A percentile compares a stretch with the other conserved stretches of the same genome.
These are phyloP conservation scores for Phoenicopterus ruber DNA, from an alignment of 2,113 vertebrate genomes.

Conservation along the genomic window DNA sequence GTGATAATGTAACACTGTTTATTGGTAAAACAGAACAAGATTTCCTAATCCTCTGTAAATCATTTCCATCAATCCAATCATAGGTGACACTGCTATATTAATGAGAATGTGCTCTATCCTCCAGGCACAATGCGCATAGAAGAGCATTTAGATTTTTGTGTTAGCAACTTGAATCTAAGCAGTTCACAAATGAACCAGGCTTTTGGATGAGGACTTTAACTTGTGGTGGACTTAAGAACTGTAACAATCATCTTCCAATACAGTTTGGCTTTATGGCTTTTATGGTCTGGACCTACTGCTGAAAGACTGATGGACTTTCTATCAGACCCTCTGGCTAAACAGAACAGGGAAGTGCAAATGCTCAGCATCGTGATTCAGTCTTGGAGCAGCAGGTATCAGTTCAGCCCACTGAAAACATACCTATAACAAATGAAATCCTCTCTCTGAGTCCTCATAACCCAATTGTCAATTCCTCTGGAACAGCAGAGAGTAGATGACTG, in stretches of 20 bases:
- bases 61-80: slow-evolving; percentile 35
- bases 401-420: background rate
- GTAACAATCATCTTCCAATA: background rate
- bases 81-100: background rate
- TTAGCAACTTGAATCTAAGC: background rate
- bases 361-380: rapidly evolving
- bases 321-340: background rate
- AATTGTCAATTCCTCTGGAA: background rate
- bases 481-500: background rate
- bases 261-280: background rate
- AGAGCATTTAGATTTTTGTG: background rate
- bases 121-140: background rate
- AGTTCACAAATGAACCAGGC: background rate
- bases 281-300: background rate
- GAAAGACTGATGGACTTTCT: background rate
- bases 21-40: slow-evolving; percentile 44
- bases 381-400: background rate
- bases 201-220: background rate
- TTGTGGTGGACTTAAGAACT: background rate
- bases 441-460: background rate
- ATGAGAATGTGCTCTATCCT: background rate
- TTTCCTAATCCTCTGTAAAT: slow-evolving; percentile 24
- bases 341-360: rapidly evolving
- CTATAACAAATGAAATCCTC: background rate
- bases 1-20: slow-evolving; percentile 42